Evolutionary conservation across 2,888 invertebrate species (phyloP), one percentile per base, ranked within the genome.

Genomic region (Drosophila maculinotata): DNA sequence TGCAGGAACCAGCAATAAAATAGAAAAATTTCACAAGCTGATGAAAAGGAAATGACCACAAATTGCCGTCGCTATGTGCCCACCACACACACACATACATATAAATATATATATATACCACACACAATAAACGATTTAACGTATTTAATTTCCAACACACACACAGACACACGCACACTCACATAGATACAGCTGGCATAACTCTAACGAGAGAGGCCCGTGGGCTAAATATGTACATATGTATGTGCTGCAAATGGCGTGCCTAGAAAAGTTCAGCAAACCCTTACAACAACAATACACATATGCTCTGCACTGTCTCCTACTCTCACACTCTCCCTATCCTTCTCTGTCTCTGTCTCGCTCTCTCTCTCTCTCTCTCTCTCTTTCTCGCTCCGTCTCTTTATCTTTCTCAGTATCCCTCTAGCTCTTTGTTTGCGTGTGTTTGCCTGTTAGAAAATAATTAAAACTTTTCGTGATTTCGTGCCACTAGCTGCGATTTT

Each of bases 21-120:
- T 52, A 57, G 59, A 63, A 69, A 72, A 69, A 64, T 63, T 79
- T 81, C 68, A 53, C 74, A 70, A 79, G 75, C 79, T 82, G 83
- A 86, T 84, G 83, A 80, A 84, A 84, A 81, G 85, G 87, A 85
- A 85, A 84, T 85, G 88, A 84, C 85, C 85, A 81, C 85, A 88
- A 85, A 85, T 85, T 88, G 79, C 71, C 74, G 68, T 51, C 60
- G 76, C 71, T 52, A 52, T 68, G 59, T 47, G 60, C 65, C 30
- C 72, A 58, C 58, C 7, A 26, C 15, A 25, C 41, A 47, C 38
- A 42, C 28, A 35, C 15, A 33, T 7, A 20, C 35, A n/a, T 3
- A 36, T 15, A 9, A 6, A 30, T 39, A 39, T 7, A 26, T 12
- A 30, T n/a, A n/a, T 12, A 30, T 8, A 30, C 30, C 33, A 28